phyloP scores from a whole-genome alignment of 2,797 vertebrate genomes.

The Orestias chungarensis region DNA sequence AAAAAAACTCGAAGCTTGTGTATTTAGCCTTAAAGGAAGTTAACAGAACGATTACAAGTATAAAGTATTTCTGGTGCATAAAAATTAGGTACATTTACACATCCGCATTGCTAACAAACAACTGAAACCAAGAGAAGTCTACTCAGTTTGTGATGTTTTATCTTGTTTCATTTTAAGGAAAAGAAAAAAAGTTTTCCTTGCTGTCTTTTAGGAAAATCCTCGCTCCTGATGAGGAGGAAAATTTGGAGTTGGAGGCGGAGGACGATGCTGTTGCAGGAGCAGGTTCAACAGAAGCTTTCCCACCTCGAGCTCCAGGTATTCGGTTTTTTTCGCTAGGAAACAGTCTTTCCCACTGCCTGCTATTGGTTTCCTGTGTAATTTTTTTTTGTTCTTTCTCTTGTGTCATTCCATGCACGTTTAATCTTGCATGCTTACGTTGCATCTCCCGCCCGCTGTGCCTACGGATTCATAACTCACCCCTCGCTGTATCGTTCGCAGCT shows the following conservation, averaged over 20 bases:
- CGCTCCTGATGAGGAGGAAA: slow-evolving; percentile 96
- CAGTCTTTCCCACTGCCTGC: neutral
- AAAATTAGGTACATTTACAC: neutral
- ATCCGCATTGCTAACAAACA: no score
- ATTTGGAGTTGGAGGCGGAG: slow-evolving; percentile 94
- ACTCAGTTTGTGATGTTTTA: neutral
- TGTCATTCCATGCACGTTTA: slow-evolving; percentile 30
- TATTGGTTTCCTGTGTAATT: slow-evolving; percentile 10
- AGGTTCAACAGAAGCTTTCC: slow-evolving; percentile 86
- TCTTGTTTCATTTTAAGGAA: neutral
- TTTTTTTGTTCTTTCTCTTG: slow-evolving; percentile 2
- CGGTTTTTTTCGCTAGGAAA: neutral
- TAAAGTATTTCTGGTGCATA: neutral
- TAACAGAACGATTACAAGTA: neutral
- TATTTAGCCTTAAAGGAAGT: neutral
- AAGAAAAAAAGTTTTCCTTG: neutral
- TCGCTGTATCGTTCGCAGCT: slow-evolving; percentile 72
- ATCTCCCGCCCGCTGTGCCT: slow-evolving; percentile 69
- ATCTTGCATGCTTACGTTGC: slow-evolving; percentile 42
- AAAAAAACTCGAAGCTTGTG: neutral
- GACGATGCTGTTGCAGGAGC: slow-evolving; percentile 89
- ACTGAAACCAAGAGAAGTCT: no score
- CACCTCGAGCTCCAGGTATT: slow-evolving; percentile 90
- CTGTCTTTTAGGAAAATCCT: slow-evolving; percentile 88
- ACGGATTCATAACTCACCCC: slow-evolving; percentile 79